These are phyloP conservation scores for Anorthoa munda DNA, from an alignment of 2,888 invertebrate genomes.

Conservation along the genomic window DNA sequence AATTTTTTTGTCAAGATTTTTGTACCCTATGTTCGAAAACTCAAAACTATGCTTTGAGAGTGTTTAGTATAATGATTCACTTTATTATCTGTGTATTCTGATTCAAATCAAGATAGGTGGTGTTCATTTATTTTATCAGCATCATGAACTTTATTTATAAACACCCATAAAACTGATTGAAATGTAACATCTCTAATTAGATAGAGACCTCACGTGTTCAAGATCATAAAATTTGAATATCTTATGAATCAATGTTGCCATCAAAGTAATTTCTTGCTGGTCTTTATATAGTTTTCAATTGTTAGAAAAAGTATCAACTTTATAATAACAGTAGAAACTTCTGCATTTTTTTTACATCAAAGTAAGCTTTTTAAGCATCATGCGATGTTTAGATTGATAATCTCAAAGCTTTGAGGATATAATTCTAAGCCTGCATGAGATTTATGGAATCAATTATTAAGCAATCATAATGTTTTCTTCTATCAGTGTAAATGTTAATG, in stretches of 20 bases:
- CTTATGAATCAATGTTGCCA: background rate
- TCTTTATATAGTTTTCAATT: background rate
- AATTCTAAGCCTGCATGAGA: background rate
- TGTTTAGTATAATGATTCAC: background rate
- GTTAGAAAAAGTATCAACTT: background rate
- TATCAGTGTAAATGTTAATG: background rate
- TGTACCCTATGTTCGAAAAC: background rate
- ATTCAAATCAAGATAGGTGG: background rate
- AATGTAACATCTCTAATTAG: background rate
- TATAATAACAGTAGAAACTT: background rate
- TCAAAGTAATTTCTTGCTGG: background rate
- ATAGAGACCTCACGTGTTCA: background rate
- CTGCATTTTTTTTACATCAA: background rate
- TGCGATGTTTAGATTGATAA: constrained; percentile 9
- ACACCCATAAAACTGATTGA: constrained; percentile 2
- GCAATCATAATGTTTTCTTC: background rate
- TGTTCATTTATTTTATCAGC: background rate
- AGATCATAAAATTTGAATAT: background rate
- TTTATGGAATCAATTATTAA: background rate
- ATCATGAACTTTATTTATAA: background rate
- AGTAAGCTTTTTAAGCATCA: constrained; percentile 24
- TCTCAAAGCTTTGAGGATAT: background rate
- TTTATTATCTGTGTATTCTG: background rate
- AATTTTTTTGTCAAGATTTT: background rate
- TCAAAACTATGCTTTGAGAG: background rate